Base-by-base conservation (phyloP, 2,888 invertebrate genomes). In the Acleris sparsana region DNA sequence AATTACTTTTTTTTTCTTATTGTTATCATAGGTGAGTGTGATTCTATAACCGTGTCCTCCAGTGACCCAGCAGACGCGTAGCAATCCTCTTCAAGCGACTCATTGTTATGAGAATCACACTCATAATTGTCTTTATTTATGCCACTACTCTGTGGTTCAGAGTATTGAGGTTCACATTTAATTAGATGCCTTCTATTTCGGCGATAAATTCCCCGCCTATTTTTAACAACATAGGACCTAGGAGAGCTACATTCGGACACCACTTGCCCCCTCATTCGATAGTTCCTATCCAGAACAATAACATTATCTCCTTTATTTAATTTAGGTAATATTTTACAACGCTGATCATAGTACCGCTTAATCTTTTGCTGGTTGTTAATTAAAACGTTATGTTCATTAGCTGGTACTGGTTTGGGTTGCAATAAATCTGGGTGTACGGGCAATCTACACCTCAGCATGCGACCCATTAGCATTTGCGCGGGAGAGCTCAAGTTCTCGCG, bases 241-340 rank as follows among this genome's bases (percentile, higher is more conserved):
- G 25, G 52, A 25, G 52, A 16, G 25, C 5, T 13, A 52, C 20
- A 3, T 25, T 25, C 13, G 3, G 52, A 52, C 13, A 52, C 22
- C 13, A 52, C 7, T n/a, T 29, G 22, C 13, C 52, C 52, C 16
- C 52, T 52, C 25, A 52, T 25, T 29, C 52, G 25, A n/a, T 4
- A 25, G n/a, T 29, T 16, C 25, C n/a, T 52, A 25, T 52, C 52
- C 13, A 52, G 13, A 25, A 52, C n/a, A 25, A 52, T 52, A 52
- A 52, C 52, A 52, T 52, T 20, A 52, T 52, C 52, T 1, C 52
- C 52, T n/a, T 16, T 13, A n/a, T 29, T 52, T n/a, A 52, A n/a
- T n/a, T 13, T 20, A 52, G 52, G 52, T n/a, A 52, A n/a, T 29
- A n/a, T 16, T 52, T 52, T 52, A 52, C 25, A 52, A 25, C 18